These are phyloP conservation scores for Tympanoctomys barrerae DNA, from an alignment of 2,797 vertebrate genomes.

Conservation along the genomic window DNA sequence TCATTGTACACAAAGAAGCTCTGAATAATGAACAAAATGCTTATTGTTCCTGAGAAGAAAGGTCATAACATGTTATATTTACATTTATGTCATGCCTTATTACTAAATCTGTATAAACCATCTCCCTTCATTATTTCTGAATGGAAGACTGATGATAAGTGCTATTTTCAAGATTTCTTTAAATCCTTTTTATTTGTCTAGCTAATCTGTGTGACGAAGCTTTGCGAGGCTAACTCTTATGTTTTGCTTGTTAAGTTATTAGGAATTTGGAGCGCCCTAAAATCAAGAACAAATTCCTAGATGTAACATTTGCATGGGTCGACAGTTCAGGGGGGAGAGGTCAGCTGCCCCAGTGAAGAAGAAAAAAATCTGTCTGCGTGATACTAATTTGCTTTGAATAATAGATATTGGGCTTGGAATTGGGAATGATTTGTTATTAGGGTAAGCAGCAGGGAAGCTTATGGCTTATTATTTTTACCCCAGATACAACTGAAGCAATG, in stretches of 20 bases:
- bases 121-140: constrained; percentile 83
- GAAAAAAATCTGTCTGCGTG: constrained; percentile 73
- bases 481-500: constrained; percentile 71
- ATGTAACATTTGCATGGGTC: constrained; percentile 75
- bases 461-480: constrained; percentile 81
- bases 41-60: constrained; percentile 80
- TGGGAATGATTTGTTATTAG: constrained; percentile 78
- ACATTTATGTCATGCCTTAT: constrained; percentile 80
- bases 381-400: constrained; percentile 82
- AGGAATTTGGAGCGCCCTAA: constrained; percentile 76
- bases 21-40: constrained; percentile 79
- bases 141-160: constrained; percentile 83
- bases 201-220: constrained; percentile 73
- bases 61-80: constrained; percentile 78
- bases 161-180: constrained; percentile 76
- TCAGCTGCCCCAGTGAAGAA: constrained; percentile 72
- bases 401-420: constrained; percentile 66
- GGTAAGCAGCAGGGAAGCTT: constrained; percentile 79
- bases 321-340: constrained; percentile 68
- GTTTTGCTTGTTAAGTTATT: constrained; percentile 80
- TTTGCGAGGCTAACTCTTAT: constrained; percentile 73
- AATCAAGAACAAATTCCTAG: constrained; percentile 80
- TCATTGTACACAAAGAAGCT: constrained; percentile 78
- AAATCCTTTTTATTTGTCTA: constrained; percentile 77
- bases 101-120: constrained; percentile 80